Evolutionary conservation across 2,888 invertebrate genomes (phyloP).

Genomic region (Drosophila paracracens): DNA sequence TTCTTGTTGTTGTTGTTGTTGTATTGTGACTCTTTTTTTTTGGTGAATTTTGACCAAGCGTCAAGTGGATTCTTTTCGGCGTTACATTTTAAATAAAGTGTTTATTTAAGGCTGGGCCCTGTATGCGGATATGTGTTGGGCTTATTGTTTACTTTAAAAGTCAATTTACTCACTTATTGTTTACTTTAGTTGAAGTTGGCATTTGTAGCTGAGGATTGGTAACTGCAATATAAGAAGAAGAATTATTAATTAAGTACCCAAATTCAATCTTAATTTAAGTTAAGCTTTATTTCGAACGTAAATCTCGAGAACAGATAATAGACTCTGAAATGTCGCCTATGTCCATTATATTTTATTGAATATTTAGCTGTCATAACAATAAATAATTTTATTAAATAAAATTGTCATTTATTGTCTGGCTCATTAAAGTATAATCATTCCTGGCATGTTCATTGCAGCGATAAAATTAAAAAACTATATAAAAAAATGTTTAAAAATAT

Average conservation of each 20-base stretch:
- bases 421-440: too few species aligned
- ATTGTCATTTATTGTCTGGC: too few species aligned
- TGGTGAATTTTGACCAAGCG: conserved; percentile 53
- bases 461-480: too few species aligned
- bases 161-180: conserved; percentile 57
- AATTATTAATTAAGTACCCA: not conserved
- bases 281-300: not conserved
- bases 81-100: conserved; percentile 76
- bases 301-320: not conserved
- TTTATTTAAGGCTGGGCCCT: conserved; percentile 56
- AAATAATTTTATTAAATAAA: not conserved
- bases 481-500: too few species aligned
- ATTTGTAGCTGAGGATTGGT: conserved; percentile 22
- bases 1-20: conserved; percentile 8
- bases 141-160: conserved; percentile 25
- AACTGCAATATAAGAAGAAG: conserved; percentile 36
- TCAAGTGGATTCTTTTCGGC: conserved; percentile 58
- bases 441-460: too few species aligned
- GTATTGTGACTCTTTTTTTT: conserved; percentile 22
- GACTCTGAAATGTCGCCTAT: not conserved
- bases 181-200: conserved; percentile 52
- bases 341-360: not conserved
- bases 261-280: not conserved
- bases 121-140: conserved; percentile 5
- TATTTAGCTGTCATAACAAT: not conserved